phyloP scores from a whole-genome alignment of 2,888 invertebrate genomes.

The Heliconius ethilla region DNA sequence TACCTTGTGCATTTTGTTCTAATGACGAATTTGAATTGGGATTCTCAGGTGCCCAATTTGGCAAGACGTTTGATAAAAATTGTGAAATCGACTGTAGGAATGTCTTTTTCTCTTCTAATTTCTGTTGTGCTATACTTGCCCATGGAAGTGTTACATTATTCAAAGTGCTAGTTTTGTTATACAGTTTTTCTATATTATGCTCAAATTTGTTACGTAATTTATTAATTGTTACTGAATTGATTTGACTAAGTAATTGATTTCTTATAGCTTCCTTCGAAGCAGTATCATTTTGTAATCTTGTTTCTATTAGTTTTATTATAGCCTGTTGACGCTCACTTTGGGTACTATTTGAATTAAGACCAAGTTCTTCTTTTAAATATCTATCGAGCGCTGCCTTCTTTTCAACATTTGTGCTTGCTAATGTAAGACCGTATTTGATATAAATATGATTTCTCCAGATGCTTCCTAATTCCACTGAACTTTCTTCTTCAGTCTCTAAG shows the following conservation, averaged over 20 bases:
- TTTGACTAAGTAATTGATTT: constrained; percentile 60
- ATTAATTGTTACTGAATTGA: constrained; percentile 63
- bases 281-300: constrained; percentile 57
- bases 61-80: constrained; percentile 61
- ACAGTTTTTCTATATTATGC: constrained; percentile 64
- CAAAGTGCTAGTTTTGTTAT: constrained; percentile 64
- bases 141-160: constrained; percentile 61
- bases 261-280: constrained; percentile 56
- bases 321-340: constrained; percentile 68
- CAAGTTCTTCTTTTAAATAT: constrained; percentile 66
- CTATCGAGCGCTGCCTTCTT: constrained; percentile 61
- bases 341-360: constrained; percentile 64
- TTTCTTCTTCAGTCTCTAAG: constrained; percentile 57
- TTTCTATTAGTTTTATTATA: constrained; percentile 63
- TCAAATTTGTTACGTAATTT: constrained; percentile 60
- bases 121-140: constrained; percentile 57
- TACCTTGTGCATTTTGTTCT: too few relatives aligned
- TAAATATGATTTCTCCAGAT: constrained; percentile 70
- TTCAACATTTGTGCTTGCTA: constrained; percentile 60
- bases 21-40: constrained; percentile 5
- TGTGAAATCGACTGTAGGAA: constrained; percentile 62
- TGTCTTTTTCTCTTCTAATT: constrained; percentile 62
- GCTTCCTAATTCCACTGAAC: constrained; percentile 67
- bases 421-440: constrained; percentile 63
- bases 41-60: constrained; percentile 33